These are phyloP conservation scores for Hipparchia sbordonii DNA, from an alignment of 2,888 invertebrate species.

Conservation along the genomic window DNA sequence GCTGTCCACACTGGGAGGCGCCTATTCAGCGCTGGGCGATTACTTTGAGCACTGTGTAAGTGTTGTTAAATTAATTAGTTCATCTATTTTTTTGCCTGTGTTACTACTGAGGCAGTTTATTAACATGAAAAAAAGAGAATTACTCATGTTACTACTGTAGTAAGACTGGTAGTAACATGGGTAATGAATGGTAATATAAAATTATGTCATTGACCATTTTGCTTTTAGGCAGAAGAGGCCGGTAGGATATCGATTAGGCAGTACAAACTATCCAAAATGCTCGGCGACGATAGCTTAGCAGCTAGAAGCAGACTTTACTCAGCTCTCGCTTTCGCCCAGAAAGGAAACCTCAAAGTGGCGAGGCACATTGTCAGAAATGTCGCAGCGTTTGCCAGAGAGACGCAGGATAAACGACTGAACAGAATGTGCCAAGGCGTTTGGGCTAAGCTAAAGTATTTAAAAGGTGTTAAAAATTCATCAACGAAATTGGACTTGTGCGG, in stretches of 20 bases:
- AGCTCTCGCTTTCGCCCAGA: slow-evolving; percentile 94
- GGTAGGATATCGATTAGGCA: slow-evolving; percentile 94
- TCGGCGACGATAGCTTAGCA: slow-evolving; percentile 91
- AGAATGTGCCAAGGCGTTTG: slow-evolving; percentile 95
- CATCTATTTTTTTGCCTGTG: no score
- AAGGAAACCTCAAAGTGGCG: slow-evolving; percentile 85
- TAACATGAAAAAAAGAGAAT: no score
- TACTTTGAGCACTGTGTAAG: slow-evolving; percentile 90
- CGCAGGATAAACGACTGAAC: slow-evolving; percentile 85
- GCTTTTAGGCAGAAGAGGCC: slow-evolving; percentile 91
- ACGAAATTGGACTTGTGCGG: not conserved
- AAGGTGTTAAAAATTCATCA: slow-evolving; percentile 45
- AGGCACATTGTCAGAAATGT: slow-evolving; percentile 82
- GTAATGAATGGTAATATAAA: no score
- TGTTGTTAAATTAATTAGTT: slow-evolving; percentile 33
- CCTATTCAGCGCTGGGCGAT: slow-evolving; percentile 97
- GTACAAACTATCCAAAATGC: slow-evolving; percentile 88
- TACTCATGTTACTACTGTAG: no score
- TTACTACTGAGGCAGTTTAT: no score
- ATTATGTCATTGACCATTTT: slow-evolving; percentile 1
- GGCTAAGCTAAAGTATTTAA: slow-evolving; percentile 88
- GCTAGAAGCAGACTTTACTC: slow-evolving; percentile 93
- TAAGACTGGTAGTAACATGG: no score
- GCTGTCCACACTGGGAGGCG: slow-evolving; percentile 98
- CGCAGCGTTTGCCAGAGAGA: slow-evolving; percentile 62